Evolutionary conservation across 37 sponge, comb jelly and placozoan species (phyloP).

Genomic region (Agelas oroides): DNA sequence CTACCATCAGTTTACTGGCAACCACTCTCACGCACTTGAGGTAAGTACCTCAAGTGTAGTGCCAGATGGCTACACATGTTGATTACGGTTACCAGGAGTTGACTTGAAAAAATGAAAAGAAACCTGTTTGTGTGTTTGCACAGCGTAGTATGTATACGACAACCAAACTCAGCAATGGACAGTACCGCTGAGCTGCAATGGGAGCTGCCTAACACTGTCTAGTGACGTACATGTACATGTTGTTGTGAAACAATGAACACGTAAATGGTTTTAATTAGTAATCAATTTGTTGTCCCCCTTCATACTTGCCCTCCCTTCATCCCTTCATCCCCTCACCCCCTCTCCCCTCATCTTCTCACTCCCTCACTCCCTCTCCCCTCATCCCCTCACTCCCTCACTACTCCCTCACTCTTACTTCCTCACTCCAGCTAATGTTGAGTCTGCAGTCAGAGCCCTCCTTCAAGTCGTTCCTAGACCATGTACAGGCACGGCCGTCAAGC

Average conservation of each 20-base stretch:
- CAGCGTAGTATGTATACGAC: no score
- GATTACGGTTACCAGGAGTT: not conserved
- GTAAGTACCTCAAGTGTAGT: slow-evolving; percentile 14
- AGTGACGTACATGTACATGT: no score
- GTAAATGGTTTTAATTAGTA: no score
- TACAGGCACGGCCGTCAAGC: slow-evolving; percentile 14
- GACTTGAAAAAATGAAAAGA: not conserved
- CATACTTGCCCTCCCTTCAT: not conserved
- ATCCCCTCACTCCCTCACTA: not conserved
- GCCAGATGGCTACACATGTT: not conserved
- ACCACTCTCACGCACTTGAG: slow-evolving; percentile 60
- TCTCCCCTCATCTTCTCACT: not conserved
- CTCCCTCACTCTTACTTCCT: not conserved
- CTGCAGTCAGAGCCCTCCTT: slow-evolving; percentile 28
- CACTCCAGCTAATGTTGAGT: slow-evolving; percentile 27
- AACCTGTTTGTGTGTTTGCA: no score
- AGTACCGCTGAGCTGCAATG: no score
- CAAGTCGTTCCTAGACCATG: slow-evolving; percentile 32
- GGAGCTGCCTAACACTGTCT: no score
- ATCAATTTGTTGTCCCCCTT: no score
- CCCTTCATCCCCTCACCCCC: not conserved
- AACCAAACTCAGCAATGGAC: no score
- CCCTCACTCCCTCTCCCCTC: not conserved
- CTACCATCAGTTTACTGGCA: slow-evolving; percentile 58
- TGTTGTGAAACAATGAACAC: no score